Base-by-base conservation (phyloP, 2,113 vertebrate species). In the Gnathonemus longibarbis region DNA sequence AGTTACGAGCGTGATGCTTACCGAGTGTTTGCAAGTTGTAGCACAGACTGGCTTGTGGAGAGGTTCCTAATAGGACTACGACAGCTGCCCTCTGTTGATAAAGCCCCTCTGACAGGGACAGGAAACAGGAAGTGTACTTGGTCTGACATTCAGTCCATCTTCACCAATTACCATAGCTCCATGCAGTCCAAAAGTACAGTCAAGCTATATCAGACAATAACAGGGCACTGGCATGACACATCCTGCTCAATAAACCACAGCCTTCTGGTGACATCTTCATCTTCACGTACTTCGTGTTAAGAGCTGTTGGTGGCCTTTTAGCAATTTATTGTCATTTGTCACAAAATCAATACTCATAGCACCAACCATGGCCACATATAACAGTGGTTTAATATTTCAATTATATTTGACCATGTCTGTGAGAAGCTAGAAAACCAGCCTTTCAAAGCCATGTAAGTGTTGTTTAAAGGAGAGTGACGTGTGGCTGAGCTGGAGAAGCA, bases 71-170 rank as follows among this genome's bases (percentile, higher is more conserved):
- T 70, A 90, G 89, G 83, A 53, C 62, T 74, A 35, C 21, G 88
- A 86, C 94, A 92, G 94, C 95, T 95, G 96, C 84, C 24, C 9
- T 21, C 80, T 56, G 89, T 93, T 95, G 96, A 96, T 96, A 96
- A 96, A 94, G 70, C 66, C 0, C 88, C 80, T 84, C 50, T 89
- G 85, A 48, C 66, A 11, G 66, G 42, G 39, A 90, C 53, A 53
- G 88, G 91, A 90, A 89, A 52, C 48, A 84, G 89, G 89, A 89
- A 89, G 42, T 15, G n/a, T 24, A 15, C 50, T 24, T 10, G 6
- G 45, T 70, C 19, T 35, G 19, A 80, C 88, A 49, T n/a, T 48
- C 42, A 31, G 45, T 35, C 15, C 35, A 19, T 13, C 70, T 53
- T 21, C 17, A 53, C 48, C 21, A 19, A 31, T n/a, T 53, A 13